Percentiles rank a stretch among this genome's conserved stretches.
phyloP scores from a whole-genome alignment of 1,140 invertebrate genomes.

The Microplitis mediator region DNA sequence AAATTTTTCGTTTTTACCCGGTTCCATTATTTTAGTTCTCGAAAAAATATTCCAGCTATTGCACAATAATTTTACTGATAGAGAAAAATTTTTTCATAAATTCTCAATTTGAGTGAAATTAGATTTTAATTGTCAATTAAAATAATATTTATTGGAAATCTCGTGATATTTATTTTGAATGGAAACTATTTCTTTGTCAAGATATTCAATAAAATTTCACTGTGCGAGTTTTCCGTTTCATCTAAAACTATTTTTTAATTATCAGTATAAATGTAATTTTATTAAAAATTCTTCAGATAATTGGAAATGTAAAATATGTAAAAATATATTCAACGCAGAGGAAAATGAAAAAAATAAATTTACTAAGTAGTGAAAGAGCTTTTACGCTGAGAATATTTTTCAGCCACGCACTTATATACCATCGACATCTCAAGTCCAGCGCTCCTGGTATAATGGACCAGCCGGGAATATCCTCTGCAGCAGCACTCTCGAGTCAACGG shows the following conservation, averaged over 20 bases:
- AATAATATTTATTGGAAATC: too few species aligned
- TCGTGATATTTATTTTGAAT: background rate
- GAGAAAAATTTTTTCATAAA: too few species aligned
- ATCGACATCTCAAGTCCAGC: conserved; percentile 17
- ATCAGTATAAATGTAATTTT: too few species aligned
- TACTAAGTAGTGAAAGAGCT: background rate
- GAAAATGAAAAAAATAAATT: background rate
- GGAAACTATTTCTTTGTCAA: background rate
- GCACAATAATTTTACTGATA: too few species aligned
- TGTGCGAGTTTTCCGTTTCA: too few species aligned
- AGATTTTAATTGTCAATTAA: too few species aligned
- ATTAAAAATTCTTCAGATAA: too few species aligned
- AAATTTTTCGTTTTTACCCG: background rate
- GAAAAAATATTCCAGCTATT: too few species aligned
- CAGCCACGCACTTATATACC: background rate
- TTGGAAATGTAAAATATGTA: background rate
- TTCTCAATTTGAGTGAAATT: too few species aligned
- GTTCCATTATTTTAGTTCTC: background rate
- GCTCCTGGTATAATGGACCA: conserved; percentile 9
- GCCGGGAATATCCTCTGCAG: conserved; percentile 19
- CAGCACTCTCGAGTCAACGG: conserved; percentile 14
- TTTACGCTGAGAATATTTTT: conserved; percentile 8
- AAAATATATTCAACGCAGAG: background rate
- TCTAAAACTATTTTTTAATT: too few species aligned
- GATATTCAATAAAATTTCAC: background rate